A percentile compares a stretch with the other conserved stretches of the same genome.
Evolutionary conservation across 2,113 vertebrate species (phyloP).

Genomic region (crab-eating macaque (Macaca fascicularis)): DNA sequence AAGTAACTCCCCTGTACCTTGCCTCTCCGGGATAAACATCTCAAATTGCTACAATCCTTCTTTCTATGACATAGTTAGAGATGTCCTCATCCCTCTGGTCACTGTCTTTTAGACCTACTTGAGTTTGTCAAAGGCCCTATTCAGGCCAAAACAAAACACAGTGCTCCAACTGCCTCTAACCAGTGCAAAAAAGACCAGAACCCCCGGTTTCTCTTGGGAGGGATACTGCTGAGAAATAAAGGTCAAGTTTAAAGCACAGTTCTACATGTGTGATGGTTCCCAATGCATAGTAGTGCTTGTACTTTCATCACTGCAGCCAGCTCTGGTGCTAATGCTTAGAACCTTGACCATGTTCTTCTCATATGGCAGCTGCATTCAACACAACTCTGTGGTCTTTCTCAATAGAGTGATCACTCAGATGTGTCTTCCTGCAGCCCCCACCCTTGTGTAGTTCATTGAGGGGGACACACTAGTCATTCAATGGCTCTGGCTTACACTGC

Average conservation of each 20-base stretch:
- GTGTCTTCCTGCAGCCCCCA: neutral
- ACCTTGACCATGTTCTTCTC: neutral
- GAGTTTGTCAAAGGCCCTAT: neutral
- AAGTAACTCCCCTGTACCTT: neutral
- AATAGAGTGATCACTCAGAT: neutral
- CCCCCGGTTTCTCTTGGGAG: neutral
- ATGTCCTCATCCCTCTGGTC: neutral
- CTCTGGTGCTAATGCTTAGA: neutral
- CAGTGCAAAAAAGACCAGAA: neutral
- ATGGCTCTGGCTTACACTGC: neutral
- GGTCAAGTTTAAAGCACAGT: neutral
- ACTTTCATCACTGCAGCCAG: neutral
- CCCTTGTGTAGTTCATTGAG: neutral
- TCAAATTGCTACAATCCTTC: neutral
- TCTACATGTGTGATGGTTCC: neutral
- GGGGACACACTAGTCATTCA: neutral
- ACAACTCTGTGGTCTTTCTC: neutral
- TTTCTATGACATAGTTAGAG: neutral
- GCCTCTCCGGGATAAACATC: neutral
- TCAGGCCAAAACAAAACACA: neutral
- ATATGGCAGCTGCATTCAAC: neutral
- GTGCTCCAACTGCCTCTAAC: neutral
- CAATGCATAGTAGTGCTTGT: accelerated
- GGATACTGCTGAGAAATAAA: neutral
- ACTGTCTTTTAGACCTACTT: neutral